Evolutionary conservation across 2,113 vertebrate genomes (phyloP).

Genomic region (Ondatra zibethicus): DNA sequence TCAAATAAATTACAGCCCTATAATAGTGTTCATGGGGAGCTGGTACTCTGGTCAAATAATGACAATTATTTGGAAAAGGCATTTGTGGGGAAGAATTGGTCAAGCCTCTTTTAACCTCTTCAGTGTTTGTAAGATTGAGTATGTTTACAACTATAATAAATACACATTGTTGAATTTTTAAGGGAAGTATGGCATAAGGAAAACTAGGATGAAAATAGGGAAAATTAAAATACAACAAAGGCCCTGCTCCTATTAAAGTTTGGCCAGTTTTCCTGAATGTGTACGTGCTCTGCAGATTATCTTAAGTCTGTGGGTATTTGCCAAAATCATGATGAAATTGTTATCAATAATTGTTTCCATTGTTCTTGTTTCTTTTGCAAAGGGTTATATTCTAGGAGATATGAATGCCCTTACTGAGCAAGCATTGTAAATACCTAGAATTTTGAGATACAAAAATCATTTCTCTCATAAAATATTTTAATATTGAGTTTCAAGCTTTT

Average conservation of each 20-base stretch:
- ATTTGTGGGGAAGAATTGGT: not conserved
- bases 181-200: not conserved
- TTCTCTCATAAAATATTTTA: not conserved
- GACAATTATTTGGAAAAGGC: conserved; percentile 6
- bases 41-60: conserved; percentile 30
- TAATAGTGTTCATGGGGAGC: not conserved
- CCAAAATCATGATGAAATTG: not conserved
- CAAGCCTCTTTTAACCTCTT: not conserved
- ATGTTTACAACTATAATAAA: not conserved
- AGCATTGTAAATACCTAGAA: not conserved
- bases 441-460: not conserved
- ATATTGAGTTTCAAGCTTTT: not conserved
- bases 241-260: not conserved
- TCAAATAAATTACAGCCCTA: not conserved
- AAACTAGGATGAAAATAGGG: not conserved
- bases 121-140: not conserved
- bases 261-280: not conserved
- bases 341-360: not conserved
- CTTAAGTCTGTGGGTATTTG: not conserved
- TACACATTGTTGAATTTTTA: not conserved
- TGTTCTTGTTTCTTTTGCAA: not conserved
- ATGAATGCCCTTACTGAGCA: not conserved
- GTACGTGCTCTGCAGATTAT: not conserved
- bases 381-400: not conserved
- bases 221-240: not conserved